phyloP scores from a whole-genome alignment of 92 coral and sea anemone genomes.

The Epizoanthus stellaris region DNA sequence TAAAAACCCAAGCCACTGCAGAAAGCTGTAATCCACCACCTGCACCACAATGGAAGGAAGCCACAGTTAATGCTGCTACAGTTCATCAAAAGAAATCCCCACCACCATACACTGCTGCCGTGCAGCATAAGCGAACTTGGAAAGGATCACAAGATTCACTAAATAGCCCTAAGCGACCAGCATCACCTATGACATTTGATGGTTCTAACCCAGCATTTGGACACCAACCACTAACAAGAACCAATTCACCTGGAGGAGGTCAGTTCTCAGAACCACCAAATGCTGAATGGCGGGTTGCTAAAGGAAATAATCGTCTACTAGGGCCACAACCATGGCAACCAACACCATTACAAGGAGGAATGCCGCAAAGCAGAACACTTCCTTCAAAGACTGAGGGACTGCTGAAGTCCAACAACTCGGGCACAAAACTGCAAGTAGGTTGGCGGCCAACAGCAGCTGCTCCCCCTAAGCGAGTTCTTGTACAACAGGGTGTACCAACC shows the following conservation, averaged over 20 bases:
- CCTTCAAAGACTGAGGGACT: background rate
- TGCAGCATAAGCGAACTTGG: conserved; percentile 74
- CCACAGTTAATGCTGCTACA: conserved; percentile 29
- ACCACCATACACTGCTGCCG: conserved; percentile 81
- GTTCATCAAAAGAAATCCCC: conserved; percentile 68
- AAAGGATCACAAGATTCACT: conserved; percentile 82
- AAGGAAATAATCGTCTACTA: conserved; percentile 28
- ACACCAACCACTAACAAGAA: conserved; percentile 45
- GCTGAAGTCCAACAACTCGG: conserved; percentile 21
- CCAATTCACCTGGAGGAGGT: conserved; percentile 45
- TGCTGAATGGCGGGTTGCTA: conserved; percentile 79
- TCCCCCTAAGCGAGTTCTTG: conserved; percentile 44
- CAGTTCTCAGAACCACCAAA: conserved; percentile 61
- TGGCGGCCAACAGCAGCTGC: conserved; percentile 68
- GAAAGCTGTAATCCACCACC: conserved; percentile 56
- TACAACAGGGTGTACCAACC: conserved; percentile 43
- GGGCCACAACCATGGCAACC: conserved; percentile 67
- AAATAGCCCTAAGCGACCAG: conserved; percentile 75
- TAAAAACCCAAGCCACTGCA: conserved; percentile 44
- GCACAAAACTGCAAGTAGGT: conserved; percentile 70
- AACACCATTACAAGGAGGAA: conserved; percentile 49
- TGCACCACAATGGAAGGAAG: conserved; percentile 44
- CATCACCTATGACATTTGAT: conserved; percentile 76
- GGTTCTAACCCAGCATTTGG: conserved; percentile 18
- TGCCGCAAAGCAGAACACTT: background rate